Conservation (phyloP, 2,888 invertebrate genomes). For the Calliphora vomitoria region DNA sequence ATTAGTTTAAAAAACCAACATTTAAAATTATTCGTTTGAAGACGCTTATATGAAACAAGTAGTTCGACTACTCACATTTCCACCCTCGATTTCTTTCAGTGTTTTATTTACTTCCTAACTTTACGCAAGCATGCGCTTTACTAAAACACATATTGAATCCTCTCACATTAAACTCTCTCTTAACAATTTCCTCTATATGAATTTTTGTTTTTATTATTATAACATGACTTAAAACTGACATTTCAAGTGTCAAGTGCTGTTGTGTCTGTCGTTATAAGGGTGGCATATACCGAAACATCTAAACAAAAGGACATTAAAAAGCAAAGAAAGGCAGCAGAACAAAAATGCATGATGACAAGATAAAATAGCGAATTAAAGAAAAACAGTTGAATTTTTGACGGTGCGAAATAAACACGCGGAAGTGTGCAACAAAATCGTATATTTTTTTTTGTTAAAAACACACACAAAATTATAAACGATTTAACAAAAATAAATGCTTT, state of each 20-base stretch:
- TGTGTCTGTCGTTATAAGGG: constrained; percentile 52
- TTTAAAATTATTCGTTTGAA: no score
- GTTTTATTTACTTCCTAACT: not conserved
- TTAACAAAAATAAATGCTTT: not conserved
- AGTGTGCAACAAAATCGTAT: constrained; percentile 31
- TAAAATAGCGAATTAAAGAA: constrained; percentile 22
- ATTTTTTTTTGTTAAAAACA: constrained; percentile 58
- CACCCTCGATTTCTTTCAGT: constrained; percentile 8
- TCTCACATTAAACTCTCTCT: constrained; percentile 15
- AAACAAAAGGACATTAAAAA: not conserved
- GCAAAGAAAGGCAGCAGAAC: not conserved
- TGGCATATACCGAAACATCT: constrained; percentile 47
- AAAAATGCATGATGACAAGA: constrained; percentile 29
- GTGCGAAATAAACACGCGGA: constrained; percentile 60
- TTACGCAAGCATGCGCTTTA: constrained; percentile 50
- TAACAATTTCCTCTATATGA: not conserved
- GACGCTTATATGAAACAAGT: no score
- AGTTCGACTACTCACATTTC: no score
- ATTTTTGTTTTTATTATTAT: constrained; percentile 14
- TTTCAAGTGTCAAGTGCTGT: constrained; percentile 55
- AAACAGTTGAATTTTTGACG: constrained; percentile 66
- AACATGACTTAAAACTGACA: constrained; percentile 60
- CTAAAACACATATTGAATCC: not conserved
- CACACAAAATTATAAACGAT: constrained; percentile 12
- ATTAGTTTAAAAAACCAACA: no score